phyloP scores from a whole-genome alignment of 1,140 invertebrate genomes.

The Helicoverpa zea region DNA sequence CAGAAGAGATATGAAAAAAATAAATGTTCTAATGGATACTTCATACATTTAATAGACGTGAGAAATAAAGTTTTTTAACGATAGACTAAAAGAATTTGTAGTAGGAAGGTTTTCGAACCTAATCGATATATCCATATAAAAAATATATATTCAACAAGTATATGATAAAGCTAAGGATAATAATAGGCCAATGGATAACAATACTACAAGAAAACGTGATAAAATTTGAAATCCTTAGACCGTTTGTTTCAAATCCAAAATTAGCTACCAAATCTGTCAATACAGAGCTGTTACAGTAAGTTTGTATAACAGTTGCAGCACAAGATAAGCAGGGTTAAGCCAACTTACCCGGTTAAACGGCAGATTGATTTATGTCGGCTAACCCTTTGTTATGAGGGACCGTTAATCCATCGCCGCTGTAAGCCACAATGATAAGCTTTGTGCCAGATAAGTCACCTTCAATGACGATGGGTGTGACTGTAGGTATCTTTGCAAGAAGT shows the following conservation, averaged over 20 bases:
- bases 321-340: constrained; percentile 32
- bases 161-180: no score
- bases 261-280: not conserved
- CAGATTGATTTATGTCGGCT: constrained; percentile 38
- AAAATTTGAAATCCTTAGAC: not conserved
- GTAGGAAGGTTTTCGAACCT: no score
- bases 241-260: not conserved
- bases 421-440: constrained; percentile 8
- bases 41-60: no score
- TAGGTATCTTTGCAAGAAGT: not conserved
- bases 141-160: no score
- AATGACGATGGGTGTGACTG: not conserved
- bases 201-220: no score
- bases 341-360: constrained; percentile 21
- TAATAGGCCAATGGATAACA: no score
- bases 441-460: constrained; percentile 20
- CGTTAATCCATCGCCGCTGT: constrained; percentile 29
- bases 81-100: no score
- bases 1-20: no score
- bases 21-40: no score
- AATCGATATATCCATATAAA: no score
- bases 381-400: constrained; percentile 27
- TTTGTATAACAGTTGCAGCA: constrained; percentile 31
- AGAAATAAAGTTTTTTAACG: no score
- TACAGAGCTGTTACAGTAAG: not conserved